Percentiles rank a stretch among this genome's conserved stretches.
phyloP scores from a whole-genome alignment of 1,140 invertebrate species.

The Eciton burchellii region DNA sequence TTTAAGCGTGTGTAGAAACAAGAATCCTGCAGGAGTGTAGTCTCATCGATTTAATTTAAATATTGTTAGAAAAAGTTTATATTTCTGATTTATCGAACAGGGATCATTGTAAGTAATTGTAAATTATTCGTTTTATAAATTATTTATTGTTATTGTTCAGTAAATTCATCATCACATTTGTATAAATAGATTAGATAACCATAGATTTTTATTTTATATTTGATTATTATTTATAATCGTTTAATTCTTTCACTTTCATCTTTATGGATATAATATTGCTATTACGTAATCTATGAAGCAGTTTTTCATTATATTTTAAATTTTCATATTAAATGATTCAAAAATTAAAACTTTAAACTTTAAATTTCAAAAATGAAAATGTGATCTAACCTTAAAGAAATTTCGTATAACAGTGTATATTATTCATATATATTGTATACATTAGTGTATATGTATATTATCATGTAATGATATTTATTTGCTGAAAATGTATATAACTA shows the following conservation, averaged over 20 bases:
- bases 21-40: background rate
- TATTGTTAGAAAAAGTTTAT: conserved; percentile 19
- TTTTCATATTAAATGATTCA: too few relatives aligned
- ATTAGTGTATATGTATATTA: background rate
- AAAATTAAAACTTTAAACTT: too few relatives aligned
- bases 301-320: too few relatives aligned
- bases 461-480: background rate
- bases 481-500: background rate
- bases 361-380: too few relatives aligned
- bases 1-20: background rate
- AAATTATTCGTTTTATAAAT: background rate
- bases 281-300: conserved; percentile 15
- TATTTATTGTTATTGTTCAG: background rate
- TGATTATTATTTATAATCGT: background rate
- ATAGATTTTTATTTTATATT: background rate
- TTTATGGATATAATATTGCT: background rate
- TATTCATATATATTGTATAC: too few relatives aligned
- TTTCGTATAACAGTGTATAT: too few relatives aligned
- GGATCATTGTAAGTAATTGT: conserved; percentile 25
- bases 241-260: background rate
- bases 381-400: too few relatives aligned
- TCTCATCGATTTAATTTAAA: background rate
- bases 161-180: background rate
- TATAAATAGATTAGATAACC: background rate
- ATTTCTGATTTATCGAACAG: conserved; percentile 16